Base-by-base conservation (phyloP, 2,888 invertebrate genomes). In the Pristionchus fissidentatus region DNA sequence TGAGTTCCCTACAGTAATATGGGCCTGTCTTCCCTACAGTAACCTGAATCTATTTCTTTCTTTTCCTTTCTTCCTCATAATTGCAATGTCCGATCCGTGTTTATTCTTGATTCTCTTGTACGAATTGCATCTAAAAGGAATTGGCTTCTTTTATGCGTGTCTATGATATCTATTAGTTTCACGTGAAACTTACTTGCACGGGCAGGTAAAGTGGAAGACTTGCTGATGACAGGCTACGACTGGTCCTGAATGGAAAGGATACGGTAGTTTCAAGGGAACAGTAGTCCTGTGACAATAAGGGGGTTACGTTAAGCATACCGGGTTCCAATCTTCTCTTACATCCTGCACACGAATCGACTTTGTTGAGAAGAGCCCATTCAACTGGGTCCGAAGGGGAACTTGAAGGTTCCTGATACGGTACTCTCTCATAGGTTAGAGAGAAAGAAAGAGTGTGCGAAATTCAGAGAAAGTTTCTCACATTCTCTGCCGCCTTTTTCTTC, bases 221-320 rank as follows among this genome's bases (percentile, higher is more conserved):
- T 29, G 10, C 66, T 38, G 66, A 5, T 66, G 66, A 19, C 66
- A 66, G 22, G 38, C 38, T 19, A 66, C 66, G 4, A 66, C 66
- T 35, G 66, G 66, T 66, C 66, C 66, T 66, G 66, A 66, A 38
- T n/a, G 66, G 38, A 66, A 38, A 19, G 32, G 62, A 13, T 66
- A 66, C 66, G 19, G 66, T 66, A 66, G n/a, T n/a, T 66, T 38
- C 66, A n/a, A n/a, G n/a, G n/a, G n/a, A n/a, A n/a, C n/a, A n/a
- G n/a, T n/a, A n/a, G n/a, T n/a, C n/a, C n/a, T n/a, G n/a, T n/a
- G n/a, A n/a, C n/a, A n/a, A n/a, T n/a, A n/a, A n/a, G n/a, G n/a
- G n/a, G n/a, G n/a, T n/a, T n/a, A n/a, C 32, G 38, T 66, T 38
- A 38, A 38, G 15, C 66, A 32, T n/a, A 66, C 66, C 66, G n/a